Percentiles rank a stretch among this genome's conserved stretches.
Evolutionary conservation across 2,113 vertebrate genomes (phyloP).

Genomic region (Syngnathus floridae): DNA sequence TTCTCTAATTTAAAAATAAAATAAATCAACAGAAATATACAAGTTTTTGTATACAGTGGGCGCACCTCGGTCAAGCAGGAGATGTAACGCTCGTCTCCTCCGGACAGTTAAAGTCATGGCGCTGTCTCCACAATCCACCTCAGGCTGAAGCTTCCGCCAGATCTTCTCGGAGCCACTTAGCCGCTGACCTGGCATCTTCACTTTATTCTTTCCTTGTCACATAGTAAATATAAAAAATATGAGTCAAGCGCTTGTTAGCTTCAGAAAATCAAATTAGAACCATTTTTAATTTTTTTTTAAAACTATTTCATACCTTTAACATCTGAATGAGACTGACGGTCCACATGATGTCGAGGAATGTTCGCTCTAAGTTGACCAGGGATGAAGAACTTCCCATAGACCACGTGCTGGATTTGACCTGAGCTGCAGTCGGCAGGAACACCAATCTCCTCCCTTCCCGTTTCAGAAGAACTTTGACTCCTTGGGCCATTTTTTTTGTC

Average conservation of each 20-base stretch:
- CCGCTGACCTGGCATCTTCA: constrained; percentile 14
- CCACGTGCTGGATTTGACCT: neutral
- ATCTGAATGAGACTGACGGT: constrained; percentile 27
- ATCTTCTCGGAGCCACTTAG: constrained; percentile 12
- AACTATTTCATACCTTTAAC: neutral
- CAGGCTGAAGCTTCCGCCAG: constrained; percentile 49
- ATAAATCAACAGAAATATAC: neutral
- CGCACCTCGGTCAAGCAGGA: constrained; percentile 48
- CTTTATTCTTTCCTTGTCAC: neutral
- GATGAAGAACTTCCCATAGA: constrained; percentile 30
- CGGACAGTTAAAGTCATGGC: constrained; percentile 48
- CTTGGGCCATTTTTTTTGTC: neutral
- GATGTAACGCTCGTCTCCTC: constrained; percentile 37
- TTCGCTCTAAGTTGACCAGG: constrained; percentile 14
- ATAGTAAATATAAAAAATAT: too few relatives aligned
- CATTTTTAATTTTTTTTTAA: too few relatives aligned
- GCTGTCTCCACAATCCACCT: constrained; percentile 49
- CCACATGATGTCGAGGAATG: neutral
- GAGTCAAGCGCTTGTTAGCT: too few relatives aligned
- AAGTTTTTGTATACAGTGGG: neutral
- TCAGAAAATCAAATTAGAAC: too few relatives aligned
- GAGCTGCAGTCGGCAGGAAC: constrained; percentile 8
- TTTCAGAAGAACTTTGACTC: neutral
- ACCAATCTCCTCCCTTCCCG: neutral
- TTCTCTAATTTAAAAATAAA: constrained; percentile 32